Base-by-base conservation (phyloP, 2,113 vertebrate genomes). In the Rallus limicola region DNA sequence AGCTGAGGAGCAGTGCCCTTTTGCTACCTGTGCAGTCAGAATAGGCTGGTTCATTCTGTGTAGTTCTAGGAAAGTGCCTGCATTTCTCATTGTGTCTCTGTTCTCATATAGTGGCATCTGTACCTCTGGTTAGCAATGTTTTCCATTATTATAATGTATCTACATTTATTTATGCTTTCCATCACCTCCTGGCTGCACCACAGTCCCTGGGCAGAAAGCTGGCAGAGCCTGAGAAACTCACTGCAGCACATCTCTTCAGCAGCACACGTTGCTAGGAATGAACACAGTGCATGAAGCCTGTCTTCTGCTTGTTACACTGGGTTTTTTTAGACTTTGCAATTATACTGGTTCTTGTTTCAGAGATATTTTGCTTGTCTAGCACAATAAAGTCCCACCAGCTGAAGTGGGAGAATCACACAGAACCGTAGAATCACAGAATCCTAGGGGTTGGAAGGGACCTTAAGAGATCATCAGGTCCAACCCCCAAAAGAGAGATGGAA, bases 131-230 rank as follows among this genome's bases (percentile, higher is more conserved):
- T 83, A 75, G 76, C 42, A 71, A 17, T 78, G 53, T 75, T 91
- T 90, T 70, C 64, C 72, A 38, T 95, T 93, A 74, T 75, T 76
- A 23, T 81, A 75, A 52, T 63, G 77, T 53, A 36, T 46, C 83
- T 78, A 3, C 56, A 48, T 17, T 93, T 91, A 71, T 86, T 93
- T 71, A 52, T 91, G 86, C 29, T 86, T 86, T 83, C 86, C 8
- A 16, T 88, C 89, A 38, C 56, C 88, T 89, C 34, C 91, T 96
- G 94, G 80, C 88, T 95, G 69, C 29, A 3, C 65, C 48, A 0
- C 40, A 34, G 0, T 82, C 75, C 44, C 92, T 48, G 92, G 83
- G 80, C 92, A 92, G 72, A 36, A 38, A 38, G 79, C 82, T 82
- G 11, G 11, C 63, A 26, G 86, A 55, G 70, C 64, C 59, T 55